Conservation (phyloP, 2,797 vertebrate species). For the Dryobates pubescens region DNA sequence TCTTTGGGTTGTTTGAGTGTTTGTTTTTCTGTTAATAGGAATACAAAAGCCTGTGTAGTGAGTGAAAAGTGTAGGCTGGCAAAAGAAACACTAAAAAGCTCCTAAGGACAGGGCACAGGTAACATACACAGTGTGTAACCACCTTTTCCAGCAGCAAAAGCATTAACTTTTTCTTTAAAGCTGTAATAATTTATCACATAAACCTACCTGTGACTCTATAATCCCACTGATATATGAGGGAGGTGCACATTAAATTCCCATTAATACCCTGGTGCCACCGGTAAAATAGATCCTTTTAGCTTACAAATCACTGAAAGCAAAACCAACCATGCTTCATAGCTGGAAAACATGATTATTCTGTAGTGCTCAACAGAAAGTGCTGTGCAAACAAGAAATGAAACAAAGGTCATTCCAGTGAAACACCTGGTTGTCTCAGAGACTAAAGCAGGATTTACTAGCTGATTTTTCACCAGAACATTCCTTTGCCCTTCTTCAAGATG, state of each 20-base stretch:
- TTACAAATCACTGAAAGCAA: neutral
- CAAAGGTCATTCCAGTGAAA: neutral
- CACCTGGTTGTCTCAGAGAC: neutral
- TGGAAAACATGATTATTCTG: neutral
- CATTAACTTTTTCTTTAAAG: constrained; percentile 6
- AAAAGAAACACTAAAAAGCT: neutral
- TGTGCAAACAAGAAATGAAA: neutral
- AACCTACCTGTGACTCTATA: constrained; percentile 6
- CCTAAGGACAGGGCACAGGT: neutral
- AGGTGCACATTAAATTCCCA: neutral
- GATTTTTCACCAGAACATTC: neutral
- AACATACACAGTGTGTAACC: neutral
- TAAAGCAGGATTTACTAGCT: neutral
- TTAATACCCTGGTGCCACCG: neutral
- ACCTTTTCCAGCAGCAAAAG: neutral
- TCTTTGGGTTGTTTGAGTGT: neutral
- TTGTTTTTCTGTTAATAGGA: neutral
- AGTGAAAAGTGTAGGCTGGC: neutral
- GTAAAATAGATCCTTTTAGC: neutral
- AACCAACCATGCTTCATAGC: neutral
- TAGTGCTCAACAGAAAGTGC: neutral
- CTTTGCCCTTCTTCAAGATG: neutral
- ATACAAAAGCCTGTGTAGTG: neutral
- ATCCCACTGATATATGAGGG: neutral
- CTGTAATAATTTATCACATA: neutral